Percentiles rank a stretch among this genome's conserved stretches.
These are phyloP conservation scores for Delichon dasypus DNA, from an alignment of 2,797 vertebrate genomes.

Conservation along the genomic window DNA sequence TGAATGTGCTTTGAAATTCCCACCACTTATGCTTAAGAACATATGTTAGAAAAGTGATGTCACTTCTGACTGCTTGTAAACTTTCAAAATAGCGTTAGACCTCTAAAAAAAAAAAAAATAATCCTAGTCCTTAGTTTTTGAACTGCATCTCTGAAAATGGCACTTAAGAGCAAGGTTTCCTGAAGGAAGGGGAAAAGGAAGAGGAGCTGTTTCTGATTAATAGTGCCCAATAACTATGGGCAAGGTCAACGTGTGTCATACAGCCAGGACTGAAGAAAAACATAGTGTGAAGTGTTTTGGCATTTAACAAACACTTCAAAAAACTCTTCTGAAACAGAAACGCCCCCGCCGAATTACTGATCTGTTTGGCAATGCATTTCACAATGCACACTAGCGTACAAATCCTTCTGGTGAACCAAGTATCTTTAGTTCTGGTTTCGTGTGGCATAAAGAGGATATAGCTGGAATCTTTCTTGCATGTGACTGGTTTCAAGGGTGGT, in stretches of 20 bases:
- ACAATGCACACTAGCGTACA: neutral
- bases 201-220: neutral
- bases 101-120: neutral
- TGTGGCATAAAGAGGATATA: neutral
- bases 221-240: neutral
- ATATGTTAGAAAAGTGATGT: neutral
- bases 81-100: neutral
- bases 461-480: neutral
- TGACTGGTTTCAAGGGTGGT: neutral
- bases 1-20: conserved; percentile 1
- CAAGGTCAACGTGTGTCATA: neutral
- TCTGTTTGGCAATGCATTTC: neutral
- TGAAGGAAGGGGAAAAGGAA: neutral
- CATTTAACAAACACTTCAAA: neutral
- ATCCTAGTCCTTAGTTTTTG: neutral
- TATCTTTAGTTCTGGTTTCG: neutral
- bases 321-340: neutral
- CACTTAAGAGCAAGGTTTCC: neutral
- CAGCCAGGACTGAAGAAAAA: neutral
- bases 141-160: conserved; percentile 5
- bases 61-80: neutral
- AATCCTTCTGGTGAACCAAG: neutral
- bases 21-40: neutral
- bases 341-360: neutral
- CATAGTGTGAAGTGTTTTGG: neutral